Evolutionary conservation across 2,797 vertebrate species (phyloP).

Genomic region (Smutsia temminckii): DNA sequence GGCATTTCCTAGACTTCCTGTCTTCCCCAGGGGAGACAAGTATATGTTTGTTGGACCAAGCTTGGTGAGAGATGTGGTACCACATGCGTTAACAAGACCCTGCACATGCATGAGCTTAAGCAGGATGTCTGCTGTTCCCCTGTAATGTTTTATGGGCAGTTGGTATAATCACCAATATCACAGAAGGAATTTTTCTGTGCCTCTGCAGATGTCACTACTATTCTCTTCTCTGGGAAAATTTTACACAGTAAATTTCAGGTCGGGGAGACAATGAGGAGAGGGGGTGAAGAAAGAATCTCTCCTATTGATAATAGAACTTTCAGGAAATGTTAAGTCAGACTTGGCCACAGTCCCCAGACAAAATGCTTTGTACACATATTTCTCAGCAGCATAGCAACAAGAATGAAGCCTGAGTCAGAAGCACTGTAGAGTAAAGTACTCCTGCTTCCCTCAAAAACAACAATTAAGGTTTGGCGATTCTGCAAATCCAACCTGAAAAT

Average conservation of each 20-base stretch:
- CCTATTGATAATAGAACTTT: background rate
- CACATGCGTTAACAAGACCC: background rate
- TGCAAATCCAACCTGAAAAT: slow-evolving; percentile 69
- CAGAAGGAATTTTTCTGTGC: background rate
- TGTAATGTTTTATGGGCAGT: background rate
- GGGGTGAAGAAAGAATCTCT: background rate
- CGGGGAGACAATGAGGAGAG: background rate
- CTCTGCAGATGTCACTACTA: background rate
- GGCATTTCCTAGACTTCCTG: background rate
- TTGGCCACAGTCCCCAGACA: background rate
- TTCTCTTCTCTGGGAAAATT: background rate
- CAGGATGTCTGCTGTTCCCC: background rate
- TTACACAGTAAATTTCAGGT: slow-evolving; percentile 27
- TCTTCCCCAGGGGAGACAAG: background rate
- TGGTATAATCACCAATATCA: background rate
- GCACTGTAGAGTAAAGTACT: slow-evolving; percentile 41
- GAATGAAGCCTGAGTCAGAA: slow-evolving; percentile 48
- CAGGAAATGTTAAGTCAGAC: background rate
- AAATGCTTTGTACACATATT: background rate
- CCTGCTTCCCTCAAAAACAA: slow-evolving; percentile 50
- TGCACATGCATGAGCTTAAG: background rate
- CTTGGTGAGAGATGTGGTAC: background rate
- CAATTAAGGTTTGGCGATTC: slow-evolving; percentile 75
- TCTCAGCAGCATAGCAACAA: slow-evolving; percentile 36
- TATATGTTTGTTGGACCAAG: background rate